Conservation (phyloP, 2,113 vertebrate genomes). For the Felis catus region F.catus_Fca126_mat1.0 CM031423.1:4984001-4984500, state of each 20-base stretch:
- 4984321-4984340: neutral
- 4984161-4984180: neutral
- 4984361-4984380: neutral
- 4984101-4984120: neutral
- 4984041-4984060: neutral
- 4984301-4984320: neutral
- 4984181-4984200: neutral
- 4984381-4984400: neutral
- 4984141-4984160: neutral
- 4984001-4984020: neutral
- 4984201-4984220: neutral
- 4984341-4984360: neutral
- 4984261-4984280: neutral
- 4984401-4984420: neutral
- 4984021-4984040: neutral
- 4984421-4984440: rapidly evolving
- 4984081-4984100: neutral
- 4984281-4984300: too few species aligned
- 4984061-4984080: neutral
- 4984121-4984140: neutral
- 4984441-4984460: rapidly evolving
- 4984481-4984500: neutral
- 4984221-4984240: neutral
- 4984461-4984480: neutral
- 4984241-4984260: neutral